phyloP scores from a whole-genome alignment of 1,140 invertebrate species.

The Caerostris extrusa region DNA sequence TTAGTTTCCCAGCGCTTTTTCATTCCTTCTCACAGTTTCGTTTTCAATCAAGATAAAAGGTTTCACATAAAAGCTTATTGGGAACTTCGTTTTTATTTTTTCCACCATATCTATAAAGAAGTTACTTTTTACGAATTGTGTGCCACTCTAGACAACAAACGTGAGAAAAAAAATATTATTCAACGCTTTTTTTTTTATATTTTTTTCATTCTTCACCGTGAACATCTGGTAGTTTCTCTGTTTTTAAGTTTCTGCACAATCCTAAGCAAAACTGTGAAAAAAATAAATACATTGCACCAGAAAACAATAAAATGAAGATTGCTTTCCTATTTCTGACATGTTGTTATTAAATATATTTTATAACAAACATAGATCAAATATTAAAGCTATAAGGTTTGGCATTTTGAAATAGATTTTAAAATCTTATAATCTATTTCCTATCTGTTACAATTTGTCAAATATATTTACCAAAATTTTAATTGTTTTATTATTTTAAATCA shows the following conservation, averaged over 20 bases:
- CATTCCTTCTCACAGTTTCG: conserved; percentile 1
- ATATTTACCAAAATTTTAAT: too few relatives aligned
- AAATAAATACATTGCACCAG: too few relatives aligned
- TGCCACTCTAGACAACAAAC: not conserved
- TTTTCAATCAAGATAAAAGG: conserved; percentile 64
- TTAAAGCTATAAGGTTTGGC: too few relatives aligned
- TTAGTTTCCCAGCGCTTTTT: not conserved
- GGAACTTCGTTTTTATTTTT: not conserved
- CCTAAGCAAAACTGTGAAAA: too few relatives aligned
- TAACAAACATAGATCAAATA: too few relatives aligned
- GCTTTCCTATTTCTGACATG: too few relatives aligned
- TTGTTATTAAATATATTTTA: too few relatives aligned
- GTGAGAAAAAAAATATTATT: conserved; percentile 15
- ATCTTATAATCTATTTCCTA: too few relatives aligned
- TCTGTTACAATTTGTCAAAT: too few relatives aligned
- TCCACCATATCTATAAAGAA: conserved; percentile 39
- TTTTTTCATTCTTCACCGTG: not conserved
- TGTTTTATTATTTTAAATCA: too few relatives aligned
- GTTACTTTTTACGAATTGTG: conserved; percentile 30
- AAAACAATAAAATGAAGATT: too few relatives aligned
- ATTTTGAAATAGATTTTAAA: too few relatives aligned
- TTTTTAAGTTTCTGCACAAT: not conserved
- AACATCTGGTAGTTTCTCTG: not conserved
- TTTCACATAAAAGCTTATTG: conserved; percentile 55
- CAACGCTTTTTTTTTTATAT: not conserved